A percentile compares a stretch with the other conserved stretches of the same genome.
These are phyloP conservation scores for Apamea anceps DNA, from an alignment of 2,888 invertebrate species.

Conservation along the genomic window DNA sequence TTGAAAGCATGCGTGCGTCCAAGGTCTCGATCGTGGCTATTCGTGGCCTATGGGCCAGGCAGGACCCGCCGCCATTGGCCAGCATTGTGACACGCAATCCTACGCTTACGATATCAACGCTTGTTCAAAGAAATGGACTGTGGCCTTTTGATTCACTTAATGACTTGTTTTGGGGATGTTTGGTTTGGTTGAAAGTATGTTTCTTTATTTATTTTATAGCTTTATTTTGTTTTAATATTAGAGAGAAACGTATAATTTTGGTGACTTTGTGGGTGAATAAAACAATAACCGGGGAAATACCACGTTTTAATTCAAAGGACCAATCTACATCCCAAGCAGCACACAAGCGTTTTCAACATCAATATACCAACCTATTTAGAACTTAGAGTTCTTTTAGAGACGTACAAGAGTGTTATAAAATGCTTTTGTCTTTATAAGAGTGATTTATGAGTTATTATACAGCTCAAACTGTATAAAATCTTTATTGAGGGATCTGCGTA, in stretches of 20 bases:
- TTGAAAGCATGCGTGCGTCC: conserved; percentile 40
- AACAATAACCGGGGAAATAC: neutral
- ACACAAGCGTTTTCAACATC: too few relatives aligned
- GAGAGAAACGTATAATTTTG: neutral
- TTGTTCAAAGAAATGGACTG: conserved; percentile 31
- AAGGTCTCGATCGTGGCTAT: conserved; percentile 54
- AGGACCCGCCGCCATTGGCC: conserved; percentile 25
- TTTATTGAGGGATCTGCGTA: too few relatives aligned
- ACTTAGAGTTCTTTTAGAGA: too few relatives aligned
- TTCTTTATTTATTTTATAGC: conserved; percentile 5
- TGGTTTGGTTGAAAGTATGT: conserved; percentile 8
- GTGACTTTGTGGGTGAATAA: neutral
- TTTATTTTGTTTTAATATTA: conserved; percentile 14
- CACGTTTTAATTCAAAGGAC: neutral
- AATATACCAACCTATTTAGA: too few relatives aligned
- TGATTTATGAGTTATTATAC: too few relatives aligned
- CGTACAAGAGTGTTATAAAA: too few relatives aligned
- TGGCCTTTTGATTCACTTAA: conserved; percentile 45
- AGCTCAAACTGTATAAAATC: too few relatives aligned
- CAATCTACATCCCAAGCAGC: too few relatives aligned
- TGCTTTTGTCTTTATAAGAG: too few relatives aligned
- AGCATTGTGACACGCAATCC: conserved; percentile 57
- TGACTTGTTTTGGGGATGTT: conserved; percentile 24
- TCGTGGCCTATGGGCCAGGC: conserved; percentile 31
- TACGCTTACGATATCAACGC: conserved; percentile 48